Evolutionary conservation across 2,797 vertebrate genomes (phyloP).

Genomic region (Phalanger gymnotis): DNA sequence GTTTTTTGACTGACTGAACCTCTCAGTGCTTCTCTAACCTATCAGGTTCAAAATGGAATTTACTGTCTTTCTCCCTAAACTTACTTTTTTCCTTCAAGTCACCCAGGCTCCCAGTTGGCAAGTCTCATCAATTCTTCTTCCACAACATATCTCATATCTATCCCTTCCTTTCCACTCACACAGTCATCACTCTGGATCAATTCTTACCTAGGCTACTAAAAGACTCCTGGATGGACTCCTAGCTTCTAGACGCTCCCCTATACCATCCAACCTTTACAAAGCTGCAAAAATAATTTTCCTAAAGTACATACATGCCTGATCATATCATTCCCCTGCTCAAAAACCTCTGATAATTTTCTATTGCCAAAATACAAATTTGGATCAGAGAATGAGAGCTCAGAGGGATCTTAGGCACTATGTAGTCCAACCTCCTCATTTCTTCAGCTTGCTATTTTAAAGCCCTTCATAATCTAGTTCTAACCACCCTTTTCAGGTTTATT

Average conservation of each 20-base stretch:
- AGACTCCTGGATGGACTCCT: not conserved
- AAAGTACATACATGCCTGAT: not conserved
- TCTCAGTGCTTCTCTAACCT: not conserved
- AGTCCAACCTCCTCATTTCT: not conserved
- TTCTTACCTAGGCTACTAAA: not conserved
- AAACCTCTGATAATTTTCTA: not conserved
- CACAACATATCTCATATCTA: not conserved
- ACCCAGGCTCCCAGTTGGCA: not conserved
- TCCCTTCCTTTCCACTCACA: not conserved
- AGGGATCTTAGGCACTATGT: not conserved
- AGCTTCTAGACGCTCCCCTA: not conserved
- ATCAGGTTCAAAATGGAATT: not conserved
- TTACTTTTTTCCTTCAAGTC: not conserved
- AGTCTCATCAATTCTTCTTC: not conserved
- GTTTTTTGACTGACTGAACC: not conserved
- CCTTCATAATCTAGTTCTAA: not conserved
- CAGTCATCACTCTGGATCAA: not conserved
- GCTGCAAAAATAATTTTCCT: not conserved
- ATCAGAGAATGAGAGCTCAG: not conserved
- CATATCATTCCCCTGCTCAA: not conserved
- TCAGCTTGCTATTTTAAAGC: not conserved
- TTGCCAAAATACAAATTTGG: not conserved
- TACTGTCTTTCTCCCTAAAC: not conserved
- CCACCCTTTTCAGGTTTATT: not conserved
- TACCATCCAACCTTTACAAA: not conserved